phyloP scores from a whole-genome alignment of 2,797 vertebrate genomes.

The Esox lucius region DNA sequence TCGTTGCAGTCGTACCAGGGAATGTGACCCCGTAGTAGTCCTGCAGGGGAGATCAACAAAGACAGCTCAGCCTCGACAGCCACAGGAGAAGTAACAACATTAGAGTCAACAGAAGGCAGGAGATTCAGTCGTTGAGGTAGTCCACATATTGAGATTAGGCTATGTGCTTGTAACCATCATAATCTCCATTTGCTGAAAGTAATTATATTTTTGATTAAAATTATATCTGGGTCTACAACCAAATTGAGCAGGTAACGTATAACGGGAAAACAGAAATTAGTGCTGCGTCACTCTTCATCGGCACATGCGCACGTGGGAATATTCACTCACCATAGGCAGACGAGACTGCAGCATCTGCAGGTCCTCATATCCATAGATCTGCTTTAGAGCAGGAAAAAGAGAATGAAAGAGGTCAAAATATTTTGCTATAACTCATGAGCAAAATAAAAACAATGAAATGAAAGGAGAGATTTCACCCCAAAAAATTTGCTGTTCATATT shows the following conservation, averaged over 20 bases:
- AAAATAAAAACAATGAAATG: neutral
- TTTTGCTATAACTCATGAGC: neutral
- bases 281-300: neutral
- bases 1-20: conserved; percentile 85
- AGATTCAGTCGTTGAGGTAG: neutral
- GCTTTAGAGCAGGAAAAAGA: conserved; percentile 67
- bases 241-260: neutral
- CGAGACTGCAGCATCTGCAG: conserved; percentile 96
- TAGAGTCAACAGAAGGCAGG: neutral
- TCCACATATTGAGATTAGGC: neutral
- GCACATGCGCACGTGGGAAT: neutral
- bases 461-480: too few species aligned
- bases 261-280: neutral
- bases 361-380: conserved; percentile 97
- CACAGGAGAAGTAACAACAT: neutral
- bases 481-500: too few species aligned
- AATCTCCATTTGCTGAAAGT: neutral
- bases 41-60: conserved; percentile 61
- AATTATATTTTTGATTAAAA: neutral
- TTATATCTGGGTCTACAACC: neutral
- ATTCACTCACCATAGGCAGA: conserved; percentile 88
- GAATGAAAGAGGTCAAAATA: neutral
- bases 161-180: conserved; percentile 8
- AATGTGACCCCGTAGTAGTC: conserved; percentile 98
- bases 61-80: neutral